These are phyloP conservation scores for Pelodytes ibericus DNA, from an alignment of 2,797 vertebrate genomes.

Conservation along the genomic window DNA sequence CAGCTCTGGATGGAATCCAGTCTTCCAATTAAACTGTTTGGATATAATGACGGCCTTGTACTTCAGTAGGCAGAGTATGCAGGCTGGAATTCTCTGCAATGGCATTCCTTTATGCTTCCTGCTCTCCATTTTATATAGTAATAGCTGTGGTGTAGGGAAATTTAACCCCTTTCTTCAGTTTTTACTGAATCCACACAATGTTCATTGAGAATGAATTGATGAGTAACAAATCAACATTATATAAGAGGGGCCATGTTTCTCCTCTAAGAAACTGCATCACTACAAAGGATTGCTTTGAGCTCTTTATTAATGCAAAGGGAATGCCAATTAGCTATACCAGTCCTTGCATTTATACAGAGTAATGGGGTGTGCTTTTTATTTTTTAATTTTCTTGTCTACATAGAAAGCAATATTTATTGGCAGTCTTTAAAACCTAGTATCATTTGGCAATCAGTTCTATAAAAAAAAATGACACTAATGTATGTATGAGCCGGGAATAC, in stretches of 20 bases:
- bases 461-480: too few species aligned
- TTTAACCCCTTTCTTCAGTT: slow-evolving; percentile 27
- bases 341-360: too few species aligned
- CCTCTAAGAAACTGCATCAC: neutral
- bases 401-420: too few species aligned
- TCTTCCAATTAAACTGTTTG: slow-evolving; percentile 56
- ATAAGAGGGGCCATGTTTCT: neutral
- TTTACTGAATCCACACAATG: neutral
- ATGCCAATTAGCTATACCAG: too few species aligned
- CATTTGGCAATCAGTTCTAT: too few species aligned
- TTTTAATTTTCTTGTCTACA: too few species aligned
- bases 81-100: slow-evolving; percentile 65
- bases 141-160: slow-evolving; percentile 1
- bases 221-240: neutral
- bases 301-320: too few species aligned
- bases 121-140: slow-evolving; percentile 32
- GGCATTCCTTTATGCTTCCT: slow-evolving; percentile 58
- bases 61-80: slow-evolving; percentile 57
- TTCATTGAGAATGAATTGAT: neutral
- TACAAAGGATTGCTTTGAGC: too few species aligned
- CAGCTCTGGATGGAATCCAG: slow-evolving; percentile 57
- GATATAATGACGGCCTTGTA: slow-evolving; percentile 66
- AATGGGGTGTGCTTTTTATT: too few species aligned
- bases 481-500: too few species aligned
- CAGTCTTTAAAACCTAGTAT: too few species aligned